Percentiles rank a stretch among this genome's conserved stretches.
Conservation (phyloP, 1,140 invertebrate genomes). For the Pseudomyrmex dendroicus region DNA sequence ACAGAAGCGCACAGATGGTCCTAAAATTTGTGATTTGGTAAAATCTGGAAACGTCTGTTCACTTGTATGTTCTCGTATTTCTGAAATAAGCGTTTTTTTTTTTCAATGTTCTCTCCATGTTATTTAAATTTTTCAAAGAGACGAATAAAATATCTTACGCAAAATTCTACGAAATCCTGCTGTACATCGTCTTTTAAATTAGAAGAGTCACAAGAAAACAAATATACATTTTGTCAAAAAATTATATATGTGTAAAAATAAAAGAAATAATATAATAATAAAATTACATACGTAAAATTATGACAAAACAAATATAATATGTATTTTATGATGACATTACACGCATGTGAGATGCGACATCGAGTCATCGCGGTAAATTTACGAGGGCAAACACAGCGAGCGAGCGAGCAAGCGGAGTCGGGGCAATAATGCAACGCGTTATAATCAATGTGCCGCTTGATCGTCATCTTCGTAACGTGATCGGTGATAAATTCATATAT, state of each 20-base stretch:
- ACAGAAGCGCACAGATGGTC: constrained; percentile 60
- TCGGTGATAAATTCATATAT: constrained; percentile 71
- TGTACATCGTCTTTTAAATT: too few species aligned
- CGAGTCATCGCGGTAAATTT: constrained; percentile 70
- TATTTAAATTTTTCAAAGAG: too few species aligned
- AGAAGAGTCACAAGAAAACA: too few species aligned
- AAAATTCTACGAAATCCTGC: too few species aligned
- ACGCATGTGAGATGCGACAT: constrained; percentile 35
- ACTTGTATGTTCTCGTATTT: too few species aligned
- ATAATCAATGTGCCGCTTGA: constrained; percentile 39
- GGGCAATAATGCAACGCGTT: constrained; percentile 13
- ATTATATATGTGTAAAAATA: too few species aligned
- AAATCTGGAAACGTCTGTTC: constrained; percentile 25
- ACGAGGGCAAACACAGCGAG: constrained; percentile 77
- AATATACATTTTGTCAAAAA: too few species aligned
- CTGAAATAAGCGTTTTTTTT: too few species aligned
- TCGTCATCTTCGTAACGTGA: constrained; percentile 74
- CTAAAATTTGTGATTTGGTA: constrained; percentile 40
- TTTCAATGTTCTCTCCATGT: too few species aligned
- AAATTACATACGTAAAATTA: background rate
- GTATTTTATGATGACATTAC: constrained; percentile 45
- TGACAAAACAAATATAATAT: constrained; percentile 22
- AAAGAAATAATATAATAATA: too few species aligned
- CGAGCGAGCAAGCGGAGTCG: too few species aligned
- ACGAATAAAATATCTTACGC: too few species aligned